Evolutionary conservation across 2,797 vertebrate species (phyloP).

Genomic region (Sciurus vulgaris): DNA sequence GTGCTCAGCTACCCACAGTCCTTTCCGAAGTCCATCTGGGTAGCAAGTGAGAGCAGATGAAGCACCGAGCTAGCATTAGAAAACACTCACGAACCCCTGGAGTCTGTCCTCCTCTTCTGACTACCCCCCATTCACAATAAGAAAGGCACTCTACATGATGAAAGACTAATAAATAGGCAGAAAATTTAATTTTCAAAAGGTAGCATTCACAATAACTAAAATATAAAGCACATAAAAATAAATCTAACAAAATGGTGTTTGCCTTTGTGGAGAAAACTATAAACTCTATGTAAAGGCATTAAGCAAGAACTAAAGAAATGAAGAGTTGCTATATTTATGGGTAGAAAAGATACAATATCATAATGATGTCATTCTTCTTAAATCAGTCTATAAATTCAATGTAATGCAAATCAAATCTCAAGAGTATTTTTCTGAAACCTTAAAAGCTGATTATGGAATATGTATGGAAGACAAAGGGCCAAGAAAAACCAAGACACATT

Average conservation of each 20-base stretch:
- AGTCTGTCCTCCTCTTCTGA: background rate
- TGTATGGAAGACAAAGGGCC: slow-evolving; percentile 20
- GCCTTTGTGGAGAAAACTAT: slow-evolving; percentile 38
- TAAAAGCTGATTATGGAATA: slow-evolving; percentile 47
- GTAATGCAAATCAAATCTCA: slow-evolving; percentile 37
- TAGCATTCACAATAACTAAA: slow-evolving; percentile 16
- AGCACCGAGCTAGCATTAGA: no score
- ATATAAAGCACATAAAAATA: slow-evolving; percentile 25
- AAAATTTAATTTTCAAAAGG: slow-evolving; percentile 40
- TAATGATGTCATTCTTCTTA: slow-evolving; percentile 23
- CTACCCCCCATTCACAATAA: background rate
- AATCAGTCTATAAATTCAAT: slow-evolving; percentile 37
- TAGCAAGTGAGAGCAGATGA: background rate
- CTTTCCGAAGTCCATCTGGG: background rate
- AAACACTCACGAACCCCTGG: background rate
- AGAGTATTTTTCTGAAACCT: background rate
- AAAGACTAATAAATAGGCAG: slow-evolving; percentile 20
- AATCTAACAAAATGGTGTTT: background rate
- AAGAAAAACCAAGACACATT: background rate
- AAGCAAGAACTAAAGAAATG: slow-evolving; percentile 55
- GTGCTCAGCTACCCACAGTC: background rate
- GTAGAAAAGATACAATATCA: background rate
- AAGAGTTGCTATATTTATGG: background rate
- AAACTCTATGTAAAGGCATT: slow-evolving; percentile 1
- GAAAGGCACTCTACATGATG: background rate